These are phyloP conservation scores for Bradypus variegatus DNA, from an alignment of 2,797 vertebrate species.

Conservation along the genomic window DNA sequence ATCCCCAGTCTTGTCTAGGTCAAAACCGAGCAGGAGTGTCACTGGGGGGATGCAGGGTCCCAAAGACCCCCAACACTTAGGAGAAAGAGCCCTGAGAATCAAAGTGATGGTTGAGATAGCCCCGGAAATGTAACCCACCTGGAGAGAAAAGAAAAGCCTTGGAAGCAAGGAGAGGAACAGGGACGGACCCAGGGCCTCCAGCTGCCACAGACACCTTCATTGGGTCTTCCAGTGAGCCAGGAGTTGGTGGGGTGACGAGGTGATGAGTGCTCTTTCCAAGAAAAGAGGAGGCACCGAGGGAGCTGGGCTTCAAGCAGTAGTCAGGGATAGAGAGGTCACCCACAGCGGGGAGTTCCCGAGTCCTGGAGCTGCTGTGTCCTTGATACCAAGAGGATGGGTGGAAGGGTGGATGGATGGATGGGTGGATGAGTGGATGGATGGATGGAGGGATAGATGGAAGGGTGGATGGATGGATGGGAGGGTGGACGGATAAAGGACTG, in stretches of 20 bases:
- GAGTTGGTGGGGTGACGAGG: background rate
- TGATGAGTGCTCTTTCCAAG: background rate
- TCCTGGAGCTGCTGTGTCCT: background rate
- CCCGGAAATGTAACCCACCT: background rate
- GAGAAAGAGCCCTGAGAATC: background rate
- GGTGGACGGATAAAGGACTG: too few species aligned
- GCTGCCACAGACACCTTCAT: too few species aligned
- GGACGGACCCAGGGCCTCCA: background rate
- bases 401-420: too few species aligned
- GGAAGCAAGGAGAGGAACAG: background rate
- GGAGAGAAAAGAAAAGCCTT: background rate
- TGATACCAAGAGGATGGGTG: background rate
- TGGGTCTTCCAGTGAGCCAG: background rate
- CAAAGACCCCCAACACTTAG: background rate
- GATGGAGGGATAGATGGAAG: too few species aligned
- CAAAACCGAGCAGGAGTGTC: background rate
- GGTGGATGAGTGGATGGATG: too few species aligned
- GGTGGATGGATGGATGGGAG: background rate
- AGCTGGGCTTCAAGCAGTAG: background rate
- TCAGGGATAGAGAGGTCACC: background rate
- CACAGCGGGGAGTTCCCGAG: background rate
- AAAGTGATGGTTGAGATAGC: background rate
- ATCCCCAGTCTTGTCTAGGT: too few species aligned
- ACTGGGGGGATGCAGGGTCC: background rate
- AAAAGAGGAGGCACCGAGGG: background rate